These are phyloP conservation scores for Magallana angulata DNA, from an alignment of 1,140 invertebrate species.

Conservation along the genomic window DNA sequence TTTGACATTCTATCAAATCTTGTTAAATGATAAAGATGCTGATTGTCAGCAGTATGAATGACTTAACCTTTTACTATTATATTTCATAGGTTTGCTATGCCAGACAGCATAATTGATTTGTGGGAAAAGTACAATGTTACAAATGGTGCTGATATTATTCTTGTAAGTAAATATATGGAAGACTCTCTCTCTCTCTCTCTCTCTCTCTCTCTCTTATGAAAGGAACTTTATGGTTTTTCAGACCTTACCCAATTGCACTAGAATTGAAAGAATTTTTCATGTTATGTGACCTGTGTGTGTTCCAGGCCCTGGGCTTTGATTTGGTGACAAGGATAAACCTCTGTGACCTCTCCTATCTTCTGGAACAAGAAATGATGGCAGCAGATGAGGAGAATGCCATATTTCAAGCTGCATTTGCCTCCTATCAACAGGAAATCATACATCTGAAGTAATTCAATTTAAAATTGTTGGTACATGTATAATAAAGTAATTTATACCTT, in stretches of 20 bases:
- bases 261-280: too few species aligned
- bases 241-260: too few species aligned
- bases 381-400: slow-evolving; percentile 77
- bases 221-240: too few species aligned
- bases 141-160: slow-evolving; percentile 65
- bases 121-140: slow-evolving; percentile 67
- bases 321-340: slow-evolving; percentile 83
- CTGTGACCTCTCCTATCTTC: slow-evolving; percentile 85
- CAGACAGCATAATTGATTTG: slow-evolving; percentile 67
- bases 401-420: slow-evolving; percentile 74
- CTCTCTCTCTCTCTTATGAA: too few species aligned
- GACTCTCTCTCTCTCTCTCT: too few species aligned
- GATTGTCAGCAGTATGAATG: too few species aligned
- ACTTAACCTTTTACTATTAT: neutral
- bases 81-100: slow-evolving; percentile 65
- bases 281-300: slow-evolving; percentile 13
- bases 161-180: slow-evolving; percentile 57
- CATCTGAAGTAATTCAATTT: slow-evolving; percentile 75
- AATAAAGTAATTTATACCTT: too few species aligned
- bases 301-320: slow-evolving; percentile 85
- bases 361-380: slow-evolving; percentile 87
- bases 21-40: too few species aligned
- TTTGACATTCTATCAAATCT: too few species aligned
- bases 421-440: slow-evolving; percentile 78
- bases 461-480: too few species aligned